A percentile compares a stretch with the other conserved stretches of the same genome.
Evolutionary conservation across 2,888 invertebrate genomes (phyloP).

Genomic region (Thumatha senex): DNA sequence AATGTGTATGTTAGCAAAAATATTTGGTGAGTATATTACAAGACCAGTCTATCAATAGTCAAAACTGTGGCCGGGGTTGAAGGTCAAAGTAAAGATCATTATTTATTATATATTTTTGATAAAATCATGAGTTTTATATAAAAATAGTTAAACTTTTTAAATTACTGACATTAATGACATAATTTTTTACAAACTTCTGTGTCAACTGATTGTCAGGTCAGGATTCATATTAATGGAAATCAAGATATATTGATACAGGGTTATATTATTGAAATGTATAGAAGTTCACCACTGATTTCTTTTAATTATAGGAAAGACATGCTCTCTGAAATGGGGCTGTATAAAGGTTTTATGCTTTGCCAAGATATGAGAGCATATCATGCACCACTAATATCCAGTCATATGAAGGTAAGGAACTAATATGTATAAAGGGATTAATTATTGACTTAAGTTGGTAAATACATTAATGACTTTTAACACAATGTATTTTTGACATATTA

Average conservation of each 20-base stretch:
- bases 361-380: conserved; percentile 19
- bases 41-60: no score
- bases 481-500: not conserved
- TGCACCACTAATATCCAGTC: conserved; percentile 19
- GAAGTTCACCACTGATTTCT: conserved; percentile 18
- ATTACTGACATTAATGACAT: conserved; percentile 48
- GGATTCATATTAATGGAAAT: conserved; percentile 22
- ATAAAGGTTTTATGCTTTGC: conserved; percentile 15
- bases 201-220: conserved; percentile 54
- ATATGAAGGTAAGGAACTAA: conserved; percentile 35
- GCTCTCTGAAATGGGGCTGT: conserved; percentile 22
- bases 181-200: conserved; percentile 48
- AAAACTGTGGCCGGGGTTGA: no score
- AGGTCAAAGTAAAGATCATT: no score
- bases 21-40: no score
- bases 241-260: conserved; percentile 10
- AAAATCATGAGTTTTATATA: conserved; percentile 14
- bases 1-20: no score
- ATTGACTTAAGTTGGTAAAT: not conserved
- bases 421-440: not conserved
- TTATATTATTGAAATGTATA: conserved; percentile 18
- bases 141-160: conserved; percentile 35
- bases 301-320: conserved; percentile 28
- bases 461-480: not conserved
- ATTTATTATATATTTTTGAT: no score